Evolutionary conservation across 2,888 invertebrate genomes (phyloP).

Genomic region (Synanthedon vespiformis): DNA sequence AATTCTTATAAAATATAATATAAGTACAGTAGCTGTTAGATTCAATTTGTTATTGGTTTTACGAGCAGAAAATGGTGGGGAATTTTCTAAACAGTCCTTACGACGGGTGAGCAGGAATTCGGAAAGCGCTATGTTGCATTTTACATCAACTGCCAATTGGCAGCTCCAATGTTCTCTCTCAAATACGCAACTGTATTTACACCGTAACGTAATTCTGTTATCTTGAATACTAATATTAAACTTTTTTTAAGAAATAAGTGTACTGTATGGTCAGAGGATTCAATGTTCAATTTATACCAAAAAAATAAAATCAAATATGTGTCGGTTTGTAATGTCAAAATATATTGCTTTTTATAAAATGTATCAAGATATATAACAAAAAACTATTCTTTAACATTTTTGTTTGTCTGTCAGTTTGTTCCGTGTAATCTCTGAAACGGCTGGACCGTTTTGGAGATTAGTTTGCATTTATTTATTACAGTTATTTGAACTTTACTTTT

Average conservation of each 20-base stretch:
- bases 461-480: too few relatives aligned
- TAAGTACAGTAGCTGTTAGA: not conserved
- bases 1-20: not conserved
- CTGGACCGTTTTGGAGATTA: too few relatives aligned
- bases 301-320: too few relatives aligned
- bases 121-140: conserved; percentile 1
- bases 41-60: not conserved
- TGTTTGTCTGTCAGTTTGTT: too few relatives aligned
- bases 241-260: not conserved
- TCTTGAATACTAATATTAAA: not conserved
- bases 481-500: too few relatives aligned
- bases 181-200: not conserved
- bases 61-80: not conserved
- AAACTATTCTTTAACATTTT: too few relatives aligned
- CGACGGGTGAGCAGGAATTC: not conserved
- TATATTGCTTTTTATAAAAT: too few relatives aligned
- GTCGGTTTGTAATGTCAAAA: too few relatives aligned
- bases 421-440: too few relatives aligned
- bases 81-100: not conserved
- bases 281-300: too few relatives aligned
- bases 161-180: not conserved
- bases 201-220: not conserved
- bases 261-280: not conserved
- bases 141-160: conserved; percentile 4
- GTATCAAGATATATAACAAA: too few relatives aligned